Evolutionary conservation across 2,113 vertebrate species (phyloP), one percentile per base, ranked within the genome.

Genomic region (Carassius auratus): DNA sequence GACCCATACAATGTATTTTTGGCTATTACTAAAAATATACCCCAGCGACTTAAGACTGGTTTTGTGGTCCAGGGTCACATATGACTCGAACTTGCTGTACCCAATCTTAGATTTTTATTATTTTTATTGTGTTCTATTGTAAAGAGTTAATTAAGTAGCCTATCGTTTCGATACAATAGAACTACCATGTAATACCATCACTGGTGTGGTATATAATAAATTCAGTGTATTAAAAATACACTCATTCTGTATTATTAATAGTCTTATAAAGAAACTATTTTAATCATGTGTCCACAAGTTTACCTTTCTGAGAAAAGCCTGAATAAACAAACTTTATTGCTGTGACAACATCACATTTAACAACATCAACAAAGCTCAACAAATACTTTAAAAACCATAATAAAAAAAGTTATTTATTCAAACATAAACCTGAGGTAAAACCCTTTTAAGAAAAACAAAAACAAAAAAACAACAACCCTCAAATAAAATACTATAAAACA

Each of bases 291-390:
- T 8, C 42, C 42, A 45, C 1, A 45, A 45, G 42, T 45, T 45
- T 45, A 45, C 8, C 38, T 21, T 42, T 14, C 17, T 33, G 50
- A 64, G 85, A 42, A 42, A 42, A 42, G 38, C 38, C 38, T 5
- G 38, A 45, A 9, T 55, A 86, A 86, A 48, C 19, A 33, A 9
- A 76, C 55, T 92, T 91, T 92, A 92, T 90, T 92, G 69, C 85
- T 90, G 87, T 86, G 83, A 89, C 88, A 91, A 90, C 68, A 86
- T 81, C 48, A 89, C 88, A 88, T 81, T 38, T 79, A 84, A 86
- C 82, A 89, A 62, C 77, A 86, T 55, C 88, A 64, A 62, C 82
- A 87, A 85, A 90, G 81, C 71, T 73, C 87, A 86, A 89, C 81
- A 90, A 23, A 50, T 84, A 84, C 88, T 89, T 90, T 85, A 85